phyloP scores from a whole-genome alignment of 2,888 invertebrate genomes.

The Heliconius erato region DNA sequence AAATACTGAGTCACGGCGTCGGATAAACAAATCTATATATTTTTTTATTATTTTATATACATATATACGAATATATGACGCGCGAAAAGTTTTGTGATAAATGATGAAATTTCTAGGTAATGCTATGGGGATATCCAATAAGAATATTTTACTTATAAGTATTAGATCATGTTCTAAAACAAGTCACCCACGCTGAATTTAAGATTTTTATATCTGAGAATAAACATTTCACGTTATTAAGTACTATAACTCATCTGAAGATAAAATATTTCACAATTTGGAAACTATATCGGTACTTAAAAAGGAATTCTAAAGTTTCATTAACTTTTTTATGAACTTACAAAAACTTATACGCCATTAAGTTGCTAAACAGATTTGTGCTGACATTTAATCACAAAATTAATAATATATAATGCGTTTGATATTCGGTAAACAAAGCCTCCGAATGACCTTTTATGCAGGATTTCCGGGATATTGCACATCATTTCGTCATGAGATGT shows the following conservation, averaged over 20 bases:
- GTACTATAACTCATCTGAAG: background rate
- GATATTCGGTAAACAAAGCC: slow-evolving; percentile 54
- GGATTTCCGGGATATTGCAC: slow-evolving; percentile 81
- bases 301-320: too few species aligned
- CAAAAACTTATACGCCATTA: background rate
- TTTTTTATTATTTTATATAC: slow-evolving; percentile 11
- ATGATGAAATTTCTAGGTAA: slow-evolving; percentile 7
- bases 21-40: slow-evolving; percentile 21
- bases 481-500: slow-evolving; percentile 60
- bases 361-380: background rate
- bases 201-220: background rate
- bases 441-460: slow-evolving; percentile 74
- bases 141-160: slow-evolving; percentile 4
- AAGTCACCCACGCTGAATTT: slow-evolving; percentile 36
- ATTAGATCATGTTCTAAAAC: slow-evolving; percentile 41
- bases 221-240: background rate
- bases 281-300: background rate
- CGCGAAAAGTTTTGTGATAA: background rate
- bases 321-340: background rate
- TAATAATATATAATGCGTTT: slow-evolving; percentile 16
- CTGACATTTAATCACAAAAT: background rate
- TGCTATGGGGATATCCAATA: background rate
- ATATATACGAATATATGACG: slow-evolving; percentile 4
- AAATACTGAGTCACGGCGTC: slow-evolving; percentile 38
- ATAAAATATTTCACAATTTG: background rate